Percentiles rank a stretch among this genome's conserved stretches.
Conservation (phyloP, 2,797 vertebrate species). For the Catharus ustulatus region DNA sequence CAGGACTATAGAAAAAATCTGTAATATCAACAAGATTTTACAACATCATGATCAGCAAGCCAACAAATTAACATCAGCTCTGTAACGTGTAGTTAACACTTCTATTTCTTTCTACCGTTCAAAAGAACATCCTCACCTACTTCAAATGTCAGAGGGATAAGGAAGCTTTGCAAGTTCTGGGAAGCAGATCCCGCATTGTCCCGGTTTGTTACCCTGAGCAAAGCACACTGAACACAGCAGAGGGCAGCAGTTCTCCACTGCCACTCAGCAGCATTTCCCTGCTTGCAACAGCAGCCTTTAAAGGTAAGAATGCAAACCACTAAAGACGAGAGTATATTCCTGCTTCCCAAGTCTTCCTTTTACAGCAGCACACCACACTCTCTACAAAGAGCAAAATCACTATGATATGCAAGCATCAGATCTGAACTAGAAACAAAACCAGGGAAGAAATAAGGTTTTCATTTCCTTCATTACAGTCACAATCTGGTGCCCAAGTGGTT, state of each 20-base stretch:
- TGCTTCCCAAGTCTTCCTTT: not conserved
- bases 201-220: too few species aligned
- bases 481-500: not conserved
- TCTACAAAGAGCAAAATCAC: not conserved
- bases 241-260: constrained; percentile 38
- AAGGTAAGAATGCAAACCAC: not conserved
- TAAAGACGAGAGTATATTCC: too few species aligned
- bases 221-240: not conserved
- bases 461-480: not conserved
- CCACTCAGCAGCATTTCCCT: fast-evolving
- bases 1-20: not conserved
- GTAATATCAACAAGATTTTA: not conserved
- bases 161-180: not conserved
- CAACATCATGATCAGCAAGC: not conserved
- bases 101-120: not conserved
- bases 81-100: not conserved
- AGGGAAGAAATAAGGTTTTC: not conserved
- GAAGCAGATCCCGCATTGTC: fast-evolving
- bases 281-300: not conserved
- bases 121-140: fast-evolving
- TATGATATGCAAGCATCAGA: not conserved
- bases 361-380: not conserved
- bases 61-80: not conserved
- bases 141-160: not conserved
- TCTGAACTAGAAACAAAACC: not conserved